Evolutionary conservation across 2,797 vertebrate species (phyloP).

Genomic region (Thunnus albacares): DNA sequence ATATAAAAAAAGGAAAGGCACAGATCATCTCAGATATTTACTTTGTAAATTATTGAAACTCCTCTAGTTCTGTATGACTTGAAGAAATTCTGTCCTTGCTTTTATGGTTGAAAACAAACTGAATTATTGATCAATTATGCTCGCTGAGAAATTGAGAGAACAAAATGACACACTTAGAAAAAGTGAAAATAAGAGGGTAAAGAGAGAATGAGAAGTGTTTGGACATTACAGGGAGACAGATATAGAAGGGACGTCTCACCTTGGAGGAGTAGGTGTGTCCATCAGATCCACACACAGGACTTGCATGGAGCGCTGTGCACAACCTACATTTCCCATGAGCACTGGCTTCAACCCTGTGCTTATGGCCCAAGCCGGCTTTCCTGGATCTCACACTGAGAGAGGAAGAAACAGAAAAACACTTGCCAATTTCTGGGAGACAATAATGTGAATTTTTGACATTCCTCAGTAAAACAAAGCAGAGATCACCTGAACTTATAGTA

Average conservation of each 20-base stretch:
- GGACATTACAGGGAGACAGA: not conserved
- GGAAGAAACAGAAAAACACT: constrained; percentile 20
- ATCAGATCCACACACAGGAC: constrained; percentile 91
- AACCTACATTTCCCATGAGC: constrained; percentile 90
- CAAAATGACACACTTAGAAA: not conserved
- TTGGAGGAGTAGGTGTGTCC: constrained; percentile 88
- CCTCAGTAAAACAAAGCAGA: not conserved
- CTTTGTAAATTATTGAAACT: not conserved
- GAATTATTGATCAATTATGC: constrained; percentile 5
- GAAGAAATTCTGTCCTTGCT: not conserved
- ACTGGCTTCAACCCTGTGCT: constrained; percentile 87
- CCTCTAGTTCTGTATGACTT: not conserved
- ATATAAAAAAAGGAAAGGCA: no score
- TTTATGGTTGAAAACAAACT: constrained; percentile 21
- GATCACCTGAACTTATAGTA: not conserved
- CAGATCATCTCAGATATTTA: constrained; percentile 11
- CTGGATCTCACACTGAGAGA: constrained; percentile 88
- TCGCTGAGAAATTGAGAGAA: not conserved
- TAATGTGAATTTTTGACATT: constrained; percentile 4
- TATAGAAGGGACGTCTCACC: constrained; percentile 61
- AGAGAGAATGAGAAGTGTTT: not conserved
- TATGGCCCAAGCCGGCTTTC: constrained; percentile 89
- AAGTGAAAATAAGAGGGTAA: not conserved
- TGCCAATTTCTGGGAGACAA: constrained; percentile 3
- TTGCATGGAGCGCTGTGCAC: constrained; percentile 82